Conservation (phyloP, 2,888 invertebrate species). For the Diarsia mendica region DNA sequence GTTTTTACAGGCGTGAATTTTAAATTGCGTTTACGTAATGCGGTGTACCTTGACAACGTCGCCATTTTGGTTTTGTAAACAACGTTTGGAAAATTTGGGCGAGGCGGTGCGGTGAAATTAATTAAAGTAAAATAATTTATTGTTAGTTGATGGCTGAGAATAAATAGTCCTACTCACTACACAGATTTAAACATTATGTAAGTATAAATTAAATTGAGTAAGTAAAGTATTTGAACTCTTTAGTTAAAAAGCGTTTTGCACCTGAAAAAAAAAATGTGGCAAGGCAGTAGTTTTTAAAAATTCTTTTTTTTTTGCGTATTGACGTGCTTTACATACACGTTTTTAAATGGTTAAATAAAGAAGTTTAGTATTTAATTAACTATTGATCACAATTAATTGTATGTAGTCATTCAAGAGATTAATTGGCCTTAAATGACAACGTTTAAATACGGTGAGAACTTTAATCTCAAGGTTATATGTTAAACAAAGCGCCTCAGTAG, state of each 20-base stretch:
- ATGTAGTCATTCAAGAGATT: slow-evolving; percentile 7
- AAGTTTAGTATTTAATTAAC: slow-evolving; percentile 1
- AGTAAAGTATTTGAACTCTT: not conserved
- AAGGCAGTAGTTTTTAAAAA: not conserved
- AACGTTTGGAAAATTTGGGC: slow-evolving; percentile 45
- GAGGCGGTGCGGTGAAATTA: slow-evolving; percentile 33
- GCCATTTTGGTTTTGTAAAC: slow-evolving; percentile 63
- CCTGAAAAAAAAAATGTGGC: not conserved
- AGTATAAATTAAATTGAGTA: not conserved
- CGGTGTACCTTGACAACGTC: slow-evolving; percentile 60
- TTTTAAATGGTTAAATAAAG: slow-evolving; percentile 6
- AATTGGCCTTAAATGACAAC: slow-evolving; percentile 5
- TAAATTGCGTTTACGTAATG: slow-evolving; percentile 79
- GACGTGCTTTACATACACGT: not conserved
- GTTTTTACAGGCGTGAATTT: slow-evolving; percentile 85
- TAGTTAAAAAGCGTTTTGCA: slow-evolving; percentile 3
- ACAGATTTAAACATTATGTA: not conserved
- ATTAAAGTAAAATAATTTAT: slow-evolving; percentile 53
- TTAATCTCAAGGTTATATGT: slow-evolving; percentile 23
- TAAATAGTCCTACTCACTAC: slow-evolving; percentile 4
- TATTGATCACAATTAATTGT: not conserved
- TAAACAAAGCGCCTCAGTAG: slow-evolving; percentile 17
- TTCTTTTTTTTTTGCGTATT: slow-evolving; percentile 5
- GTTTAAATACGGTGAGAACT: slow-evolving; percentile 23
- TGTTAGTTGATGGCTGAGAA: slow-evolving; percentile 19